Conservation (phyloP, 2,888 invertebrate genomes). For the Andrena bicolor region DNA sequence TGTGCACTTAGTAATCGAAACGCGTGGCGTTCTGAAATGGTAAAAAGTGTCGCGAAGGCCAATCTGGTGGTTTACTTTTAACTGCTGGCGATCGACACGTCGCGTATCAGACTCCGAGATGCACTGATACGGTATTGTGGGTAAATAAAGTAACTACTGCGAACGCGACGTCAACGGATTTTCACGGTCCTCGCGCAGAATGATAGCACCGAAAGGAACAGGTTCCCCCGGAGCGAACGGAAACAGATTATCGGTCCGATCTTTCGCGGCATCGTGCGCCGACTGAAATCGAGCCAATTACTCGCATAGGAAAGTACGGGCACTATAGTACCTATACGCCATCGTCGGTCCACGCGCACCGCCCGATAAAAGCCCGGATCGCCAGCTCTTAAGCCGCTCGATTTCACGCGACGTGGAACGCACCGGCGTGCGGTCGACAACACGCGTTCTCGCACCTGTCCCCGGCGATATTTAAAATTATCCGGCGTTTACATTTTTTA, state of each 20-base stretch:
- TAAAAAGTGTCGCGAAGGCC: background rate
- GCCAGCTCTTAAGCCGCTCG: conserved; percentile 31
- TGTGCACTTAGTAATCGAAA: conserved; percentile 36
- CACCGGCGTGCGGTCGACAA: conserved; percentile 5
- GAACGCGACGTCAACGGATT: background rate
- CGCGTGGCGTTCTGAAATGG: conserved; percentile 10
- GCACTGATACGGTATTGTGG: no score
- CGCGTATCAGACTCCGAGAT: no score
- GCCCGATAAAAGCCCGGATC: conserved; percentile 33
- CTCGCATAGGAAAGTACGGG: conserved; percentile 29
- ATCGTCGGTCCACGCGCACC: conserved; percentile 25
- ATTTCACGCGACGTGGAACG: conserved; percentile 41
- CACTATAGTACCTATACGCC: conserved; percentile 9
- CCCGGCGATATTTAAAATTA: conserved; percentile 56
- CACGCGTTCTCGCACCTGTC: conserved; percentile 58
- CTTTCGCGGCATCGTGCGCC: conserved; percentile 44
- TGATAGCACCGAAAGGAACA: conserved; percentile 34
- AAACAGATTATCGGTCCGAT: conserved; percentile 60
- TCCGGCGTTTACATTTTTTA: conserved; percentile 39
- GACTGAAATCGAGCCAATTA: conserved; percentile 56
- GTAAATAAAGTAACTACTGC: no score
- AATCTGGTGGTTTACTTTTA: no score
- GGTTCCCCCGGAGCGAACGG: conserved; percentile 39
- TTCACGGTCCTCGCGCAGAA: background rate
- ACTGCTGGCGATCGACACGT: no score